Conservation (phyloP, 2,113 vertebrate species). For the Tinamus guttatus region DNA sequence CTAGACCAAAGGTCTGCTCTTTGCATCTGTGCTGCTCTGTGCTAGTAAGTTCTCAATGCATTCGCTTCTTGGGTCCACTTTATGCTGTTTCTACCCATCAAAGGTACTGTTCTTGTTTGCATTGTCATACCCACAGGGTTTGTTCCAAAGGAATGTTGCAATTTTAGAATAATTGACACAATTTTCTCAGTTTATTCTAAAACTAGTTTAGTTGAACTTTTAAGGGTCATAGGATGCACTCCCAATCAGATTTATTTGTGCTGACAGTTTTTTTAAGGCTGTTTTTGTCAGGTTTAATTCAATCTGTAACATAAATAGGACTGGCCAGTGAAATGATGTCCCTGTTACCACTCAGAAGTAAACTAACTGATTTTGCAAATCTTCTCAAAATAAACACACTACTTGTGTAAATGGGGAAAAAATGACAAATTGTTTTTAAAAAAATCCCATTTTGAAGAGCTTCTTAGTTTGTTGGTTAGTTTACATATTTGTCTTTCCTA, state of each 20-base stretch:
- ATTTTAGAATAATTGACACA: not conserved
- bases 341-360: not conserved
- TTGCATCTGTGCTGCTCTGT: not conserved
- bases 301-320: not conserved
- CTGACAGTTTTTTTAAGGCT: not conserved
- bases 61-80: accelerated
- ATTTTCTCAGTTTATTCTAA: not conserved
- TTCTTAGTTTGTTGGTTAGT: accelerated
- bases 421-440: accelerated
- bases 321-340: accelerated
- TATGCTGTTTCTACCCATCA: not conserved
- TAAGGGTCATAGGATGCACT: not conserved
- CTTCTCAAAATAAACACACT: not conserved
- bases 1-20: not conserved
- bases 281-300: not conserved
- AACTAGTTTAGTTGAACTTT: not conserved
- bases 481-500: too few species aligned
- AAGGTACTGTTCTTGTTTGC: not conserved
- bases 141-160: not conserved
- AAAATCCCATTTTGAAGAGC: not conserved
- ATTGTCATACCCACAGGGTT: not conserved
- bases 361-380: not conserved
- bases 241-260: not conserved
- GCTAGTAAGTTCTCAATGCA: not conserved
- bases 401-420: not conserved